These are phyloP conservation scores for Peucedramus taeniatus DNA, from an alignment of 2,113 vertebrate species.

Conservation along the genomic window DNA sequence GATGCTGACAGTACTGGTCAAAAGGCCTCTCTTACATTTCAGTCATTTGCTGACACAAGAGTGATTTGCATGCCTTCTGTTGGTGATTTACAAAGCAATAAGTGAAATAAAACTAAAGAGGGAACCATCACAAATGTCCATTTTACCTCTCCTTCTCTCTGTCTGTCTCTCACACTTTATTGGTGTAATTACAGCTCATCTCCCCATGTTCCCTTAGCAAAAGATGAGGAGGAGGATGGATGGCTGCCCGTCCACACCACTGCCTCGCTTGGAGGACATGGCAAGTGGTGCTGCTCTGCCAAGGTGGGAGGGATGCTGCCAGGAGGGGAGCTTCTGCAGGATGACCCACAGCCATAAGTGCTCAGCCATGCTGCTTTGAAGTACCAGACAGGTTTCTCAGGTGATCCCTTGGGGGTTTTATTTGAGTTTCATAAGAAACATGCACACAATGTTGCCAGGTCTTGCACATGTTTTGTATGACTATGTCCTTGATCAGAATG, in stretches of 20 bases:
- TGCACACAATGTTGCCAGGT: neutral
- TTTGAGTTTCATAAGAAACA: neutral
- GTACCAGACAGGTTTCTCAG: neutral
- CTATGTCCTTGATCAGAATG: neutral
- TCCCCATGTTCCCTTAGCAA: conserved; percentile 36
- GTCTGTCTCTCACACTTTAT: conserved; percentile 5
- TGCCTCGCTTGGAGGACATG: neutral
- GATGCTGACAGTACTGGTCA: neutral
- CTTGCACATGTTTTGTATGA: neutral
- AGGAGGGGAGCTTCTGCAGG: neutral
- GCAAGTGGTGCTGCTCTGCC: neutral
- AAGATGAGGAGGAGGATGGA: conserved; percentile 16
- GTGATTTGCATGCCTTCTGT: neutral
- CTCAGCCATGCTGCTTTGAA: neutral
- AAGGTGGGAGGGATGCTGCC: neutral
- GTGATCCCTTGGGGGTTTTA: neutral
- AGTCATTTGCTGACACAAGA: neutral
- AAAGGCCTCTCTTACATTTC: neutral
- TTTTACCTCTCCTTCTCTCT: neutral
- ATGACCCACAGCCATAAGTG: neutral
- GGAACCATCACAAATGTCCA: neutral
- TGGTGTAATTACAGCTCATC: conserved; percentile 36
- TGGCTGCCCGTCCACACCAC: neutral
- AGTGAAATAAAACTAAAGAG: neutral
- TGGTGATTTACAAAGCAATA: neutral